Evolutionary conservation across 2,888 invertebrate genomes (phyloP), one percentile per base, ranked within the genome.

Genomic region (Tipula lateralis): DNA sequence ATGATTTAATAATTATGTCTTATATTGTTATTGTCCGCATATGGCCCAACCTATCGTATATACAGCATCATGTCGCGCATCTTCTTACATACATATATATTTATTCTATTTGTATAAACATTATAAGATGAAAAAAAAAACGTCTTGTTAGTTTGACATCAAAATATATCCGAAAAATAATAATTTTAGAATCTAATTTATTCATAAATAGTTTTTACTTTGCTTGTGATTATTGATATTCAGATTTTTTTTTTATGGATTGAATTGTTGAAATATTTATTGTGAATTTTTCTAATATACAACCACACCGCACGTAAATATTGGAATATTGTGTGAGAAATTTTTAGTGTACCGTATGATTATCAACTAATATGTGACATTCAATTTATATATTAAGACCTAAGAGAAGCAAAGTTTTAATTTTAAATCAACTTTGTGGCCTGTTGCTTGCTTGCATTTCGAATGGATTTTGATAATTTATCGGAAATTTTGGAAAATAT

Each of bases 201-300:
- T 66, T 66, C 66, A 66, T n/a, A 66, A 66, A 66, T 24, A 66
- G 0, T 66, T 66, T 66, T 66, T 66, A 66, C 66, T 66, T 24
- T 2, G 19, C 9, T 19, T 66, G 66, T 66, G 66, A 66, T 66
- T 66, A 66, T 66, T 66, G 66, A 66, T 24, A 66, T 66, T 66
- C 66, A 24, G 12, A 66, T 66, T 66, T 66, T 66, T 66, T 44
- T 66, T 66, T 24, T 66, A 24, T 66, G 66, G 66, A 66, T 66
- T 66, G 66, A 66, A 66, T 66, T 66, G 66, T 66, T 66, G 66
- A 66, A 66, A 66, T 66, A 66, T 66, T 66, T 66, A 66, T 66
- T 19, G 66, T 66, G 66, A 66, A 66, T 66, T 66, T 66, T 66
- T 66, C 7, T 66, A 24, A 66, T 9, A 66, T 24, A 66, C 66